Conservation (phyloP, 1,140 invertebrate species). For the Onthophagus taurus region DNA sequence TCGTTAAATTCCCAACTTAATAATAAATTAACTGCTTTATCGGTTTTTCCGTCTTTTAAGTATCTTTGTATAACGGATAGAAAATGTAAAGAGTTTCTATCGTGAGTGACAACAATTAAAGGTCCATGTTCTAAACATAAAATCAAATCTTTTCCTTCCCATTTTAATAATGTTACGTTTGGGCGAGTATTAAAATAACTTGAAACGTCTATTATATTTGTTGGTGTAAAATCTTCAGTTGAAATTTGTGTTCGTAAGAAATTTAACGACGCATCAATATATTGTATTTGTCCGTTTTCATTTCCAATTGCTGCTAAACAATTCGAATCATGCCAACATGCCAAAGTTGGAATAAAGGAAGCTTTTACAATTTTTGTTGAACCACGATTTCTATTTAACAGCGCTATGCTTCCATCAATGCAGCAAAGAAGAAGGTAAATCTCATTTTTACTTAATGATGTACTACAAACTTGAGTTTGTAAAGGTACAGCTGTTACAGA, state of each 20-base stretch:
- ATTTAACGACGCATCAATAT: conserved; percentile 62
- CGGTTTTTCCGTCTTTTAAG: conserved; percentile 50
- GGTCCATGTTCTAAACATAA: conserved; percentile 53
- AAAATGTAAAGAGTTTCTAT: conserved; percentile 27
- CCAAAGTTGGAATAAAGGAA: conserved; percentile 58
- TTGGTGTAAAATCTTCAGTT: conserved; percentile 54
- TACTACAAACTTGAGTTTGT: conserved; percentile 59
- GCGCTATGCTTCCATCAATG: conserved; percentile 65
- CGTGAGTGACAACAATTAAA: conserved; percentile 30
- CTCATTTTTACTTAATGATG: conserved; percentile 58
- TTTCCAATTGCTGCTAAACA: conserved; percentile 59
- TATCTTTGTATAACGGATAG: conserved; percentile 53
- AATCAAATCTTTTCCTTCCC: conserved; percentile 38
- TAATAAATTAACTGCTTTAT: conserved; percentile 60
- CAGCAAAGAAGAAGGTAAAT: conserved; percentile 64
- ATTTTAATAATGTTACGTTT: conserved; percentile 48
- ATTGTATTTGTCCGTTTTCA: conserved; percentile 64
- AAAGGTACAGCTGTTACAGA: conserved; percentile 58
- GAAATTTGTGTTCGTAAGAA: conserved; percentile 58
- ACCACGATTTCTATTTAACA: conserved; percentile 55
- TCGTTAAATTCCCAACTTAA: conserved; percentile 64
- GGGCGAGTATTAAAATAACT: conserved; percentile 55
- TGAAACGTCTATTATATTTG: conserved; percentile 55
- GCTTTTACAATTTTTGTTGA: conserved; percentile 53
- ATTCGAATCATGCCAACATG: conserved; percentile 63